A percentile compares a stretch with the other conserved stretches of the same genome.
These are phyloP conservation scores for Ischnura elegans DNA, from an alignment of 2,888 invertebrate genomes.

Conservation along the genomic window DNA sequence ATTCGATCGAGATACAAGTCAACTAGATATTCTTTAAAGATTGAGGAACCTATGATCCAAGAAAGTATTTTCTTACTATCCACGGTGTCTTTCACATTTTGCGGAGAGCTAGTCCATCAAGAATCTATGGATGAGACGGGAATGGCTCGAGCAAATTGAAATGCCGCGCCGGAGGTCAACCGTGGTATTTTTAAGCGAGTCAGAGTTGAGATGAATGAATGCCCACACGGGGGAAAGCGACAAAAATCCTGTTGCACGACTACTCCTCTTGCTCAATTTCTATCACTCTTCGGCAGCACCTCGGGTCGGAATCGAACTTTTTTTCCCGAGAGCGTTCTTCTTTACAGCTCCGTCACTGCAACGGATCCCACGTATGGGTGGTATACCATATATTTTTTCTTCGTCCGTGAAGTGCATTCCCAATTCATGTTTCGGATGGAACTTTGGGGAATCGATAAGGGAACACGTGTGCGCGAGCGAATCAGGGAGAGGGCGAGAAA, in stretches of 20 bases:
- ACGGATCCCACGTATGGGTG: no score
- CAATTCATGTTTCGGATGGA: constrained; percentile 7
- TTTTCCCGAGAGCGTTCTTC: neutral
- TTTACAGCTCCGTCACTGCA: constrained; percentile 5
- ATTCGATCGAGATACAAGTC: no score
- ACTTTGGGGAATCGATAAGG: constrained; percentile 8
- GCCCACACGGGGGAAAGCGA: neutral
- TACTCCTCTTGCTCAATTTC: neutral
- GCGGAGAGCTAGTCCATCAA: no score
- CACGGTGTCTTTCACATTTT: neutral
- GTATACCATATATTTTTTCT: neutral
- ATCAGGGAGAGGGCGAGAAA: neutral
- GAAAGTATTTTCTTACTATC: no score
- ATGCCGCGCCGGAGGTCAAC: neutral
- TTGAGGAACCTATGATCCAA: no score
- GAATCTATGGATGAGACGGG: no score
- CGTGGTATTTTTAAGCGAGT: neutral
- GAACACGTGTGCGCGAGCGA: constrained; percentile 5
- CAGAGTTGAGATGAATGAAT: neutral
- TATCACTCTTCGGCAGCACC: neutral
- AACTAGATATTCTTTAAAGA: no score
- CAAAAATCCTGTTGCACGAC: neutral
- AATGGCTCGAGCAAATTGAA: no score
- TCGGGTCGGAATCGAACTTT: neutral
- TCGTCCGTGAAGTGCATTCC: constrained; percentile 48